Conservation (phyloP, 2,888 invertebrate genomes). For the Nemapogon koenigi region DNA sequence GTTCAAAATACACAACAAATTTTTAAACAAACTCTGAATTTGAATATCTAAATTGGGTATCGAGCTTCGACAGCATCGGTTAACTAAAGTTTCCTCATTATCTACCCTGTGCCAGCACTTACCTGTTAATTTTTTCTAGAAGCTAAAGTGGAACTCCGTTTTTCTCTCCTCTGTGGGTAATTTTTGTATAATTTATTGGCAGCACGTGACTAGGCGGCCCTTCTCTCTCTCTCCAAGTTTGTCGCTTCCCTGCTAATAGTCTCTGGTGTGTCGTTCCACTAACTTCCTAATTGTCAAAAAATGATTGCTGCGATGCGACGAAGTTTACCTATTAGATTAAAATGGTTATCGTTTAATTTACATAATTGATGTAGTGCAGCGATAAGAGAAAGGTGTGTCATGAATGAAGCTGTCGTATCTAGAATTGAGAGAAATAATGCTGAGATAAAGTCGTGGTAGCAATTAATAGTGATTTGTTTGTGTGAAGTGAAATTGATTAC, state of each 20-base stretch:
- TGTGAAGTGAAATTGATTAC: no score
- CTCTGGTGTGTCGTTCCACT: conserved; percentile 12
- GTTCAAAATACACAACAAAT: no score
- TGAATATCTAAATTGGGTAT: conserved; percentile 62
- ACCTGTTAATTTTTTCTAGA: conserved; percentile 49
- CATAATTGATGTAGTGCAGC: no score
- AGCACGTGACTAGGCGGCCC: conserved; percentile 52
- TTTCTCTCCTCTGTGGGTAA: conserved; percentile 25
- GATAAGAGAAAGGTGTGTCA: no score
- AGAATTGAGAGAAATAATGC: no score
- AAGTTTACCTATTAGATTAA: no score
- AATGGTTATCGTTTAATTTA: no score
- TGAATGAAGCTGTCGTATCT: no score
- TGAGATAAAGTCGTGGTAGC: no score
- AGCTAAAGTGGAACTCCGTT: conserved; percentile 6
- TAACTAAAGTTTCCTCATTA: conserved; percentile 51
- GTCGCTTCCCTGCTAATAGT: conserved; percentile 25
- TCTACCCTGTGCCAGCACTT: conserved; percentile 24
- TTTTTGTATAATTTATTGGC: conserved; percentile 57
- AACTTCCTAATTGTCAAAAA: conserved; percentile 16
- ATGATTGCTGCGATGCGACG: conserved; percentile 6
- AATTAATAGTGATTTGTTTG: no score
- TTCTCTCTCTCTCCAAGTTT: conserved; percentile 27
- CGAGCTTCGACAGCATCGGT: conserved; percentile 25
- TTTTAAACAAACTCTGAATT: no score